Base-by-base conservation (phyloP, 1,140 invertebrate genomes). In the Caerostris darwini region DNA sequence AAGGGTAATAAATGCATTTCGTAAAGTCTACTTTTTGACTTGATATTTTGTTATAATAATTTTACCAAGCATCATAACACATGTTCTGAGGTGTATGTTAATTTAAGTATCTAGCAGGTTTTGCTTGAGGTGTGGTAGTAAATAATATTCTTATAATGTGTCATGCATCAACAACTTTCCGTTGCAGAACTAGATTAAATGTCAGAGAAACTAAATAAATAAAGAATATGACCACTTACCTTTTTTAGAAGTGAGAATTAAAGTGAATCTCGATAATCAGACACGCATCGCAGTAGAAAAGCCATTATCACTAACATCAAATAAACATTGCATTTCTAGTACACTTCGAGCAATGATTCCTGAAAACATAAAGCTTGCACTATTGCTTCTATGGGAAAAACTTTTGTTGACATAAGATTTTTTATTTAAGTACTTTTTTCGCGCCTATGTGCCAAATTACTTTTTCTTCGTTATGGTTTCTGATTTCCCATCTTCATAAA, bases 381-480 rank as follows among this genome's bases (percentile, higher is more conserved):
- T 10, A 64, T 64, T 64, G 12, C 17, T 14, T 10, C 17, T 64
- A 4, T 64, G 12, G 7, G 34, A 34, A 17, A 12, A 50, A 8
- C 71, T 77, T 77, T 77, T 77, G 34, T 77, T 14, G 71, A 53
- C 53, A 77, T 77, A 77, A 77, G 71, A 53, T 8, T 5, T n/a
- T 17, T 8, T 50, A 77, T 53, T 77, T 34, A 77, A 50, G 53
- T 12, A 14, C 12, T 34, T 10, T n/a, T 77, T 71, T 77, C 50
- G 71, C 71, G 53, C 71, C 71, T 34, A 12, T 77, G 50, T 77
- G 71, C 71, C 34, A 50, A 50, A 77, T 77, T 69, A 69, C 5
- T 69, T 69, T 69, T 69, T 64, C 61, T 64, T 69, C 71, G 71
- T 53, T 53, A 77, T 34, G 71, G 71, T 77, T 14, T 77, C 34